Conservation (phyloP, 2,113 vertebrate species). For the Cheirogaleus medius region DNA sequence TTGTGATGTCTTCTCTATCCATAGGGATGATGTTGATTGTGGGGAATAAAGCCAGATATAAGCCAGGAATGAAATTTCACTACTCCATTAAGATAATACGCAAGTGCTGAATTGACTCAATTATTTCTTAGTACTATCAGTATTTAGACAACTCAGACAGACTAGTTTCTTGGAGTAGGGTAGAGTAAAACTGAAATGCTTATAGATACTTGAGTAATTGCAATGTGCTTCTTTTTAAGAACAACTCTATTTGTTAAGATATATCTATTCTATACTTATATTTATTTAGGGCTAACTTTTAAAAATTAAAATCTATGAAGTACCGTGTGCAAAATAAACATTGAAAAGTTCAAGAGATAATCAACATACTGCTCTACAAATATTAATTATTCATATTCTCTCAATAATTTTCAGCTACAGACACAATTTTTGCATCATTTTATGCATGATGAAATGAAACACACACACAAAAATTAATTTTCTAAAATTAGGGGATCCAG, state of each 20-base stretch:
- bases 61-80: conserved; percentile 16
- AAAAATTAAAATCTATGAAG: background rate
- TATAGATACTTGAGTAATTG: background rate
- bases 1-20: conserved; percentile 5
- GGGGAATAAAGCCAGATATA: conserved; percentile 54
- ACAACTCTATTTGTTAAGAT: background rate
- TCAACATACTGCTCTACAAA: accelerated
- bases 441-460: background rate
- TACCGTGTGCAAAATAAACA: background rate
- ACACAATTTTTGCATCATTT: background rate
- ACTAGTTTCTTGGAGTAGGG: background rate
- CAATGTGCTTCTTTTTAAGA: background rate
- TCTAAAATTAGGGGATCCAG: accelerated
- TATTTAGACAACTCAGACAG: conserved; percentile 42
- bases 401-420: background rate
- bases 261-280: background rate
- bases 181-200: background rate
- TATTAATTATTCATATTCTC: background rate
- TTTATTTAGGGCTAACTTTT: background rate
- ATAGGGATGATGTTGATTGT: conserved; percentile 19
- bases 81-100: conserved; percentile 44
- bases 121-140: conserved; percentile 37
- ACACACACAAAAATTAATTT: background rate
- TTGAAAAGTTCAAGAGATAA: background rate
- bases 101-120: background rate